Evolutionary conservation across 2,113 vertebrate species (phyloP).

Genomic region (Agelaius phoeniceus): DNA sequence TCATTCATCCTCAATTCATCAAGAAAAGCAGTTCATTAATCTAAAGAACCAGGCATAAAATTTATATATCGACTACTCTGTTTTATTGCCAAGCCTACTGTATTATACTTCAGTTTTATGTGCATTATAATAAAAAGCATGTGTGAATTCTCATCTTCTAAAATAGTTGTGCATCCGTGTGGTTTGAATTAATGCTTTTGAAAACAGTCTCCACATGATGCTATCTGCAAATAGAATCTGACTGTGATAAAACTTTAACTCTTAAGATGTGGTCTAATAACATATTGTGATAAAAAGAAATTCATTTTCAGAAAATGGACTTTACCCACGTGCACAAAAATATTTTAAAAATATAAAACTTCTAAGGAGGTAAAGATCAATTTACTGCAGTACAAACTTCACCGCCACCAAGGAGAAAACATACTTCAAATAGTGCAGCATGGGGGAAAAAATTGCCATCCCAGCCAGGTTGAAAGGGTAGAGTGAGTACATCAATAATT

Average conservation of each 20-base stretch:
- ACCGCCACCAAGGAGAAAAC: not conserved
- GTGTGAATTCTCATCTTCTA: slow-evolving; percentile 54
- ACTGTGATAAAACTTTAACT: slow-evolving; percentile 48
- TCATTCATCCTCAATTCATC: slow-evolving; percentile 24
- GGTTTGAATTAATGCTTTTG: slow-evolving; percentile 68
- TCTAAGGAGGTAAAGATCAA: not conserved
- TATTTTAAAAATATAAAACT: not conserved
- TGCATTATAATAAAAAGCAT: slow-evolving; percentile 63
- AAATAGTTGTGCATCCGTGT: slow-evolving; percentile 47
- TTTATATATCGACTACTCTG: slow-evolving; percentile 35
- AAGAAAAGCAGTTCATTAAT: slow-evolving; percentile 51
- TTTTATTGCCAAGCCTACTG: slow-evolving; percentile 67
- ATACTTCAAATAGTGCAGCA: not conserved
- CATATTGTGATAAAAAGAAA: not conserved
- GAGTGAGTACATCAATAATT: not conserved
- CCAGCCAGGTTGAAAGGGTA: not conserved
- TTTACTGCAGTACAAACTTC: not conserved
- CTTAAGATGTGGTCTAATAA: slow-evolving; percentile 21
- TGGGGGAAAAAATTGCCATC: not conserved
- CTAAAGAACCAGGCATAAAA: slow-evolving; percentile 52
- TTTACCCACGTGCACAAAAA: not conserved
- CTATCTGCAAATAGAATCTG: slow-evolving; percentile 65
- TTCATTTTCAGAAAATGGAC: not conserved
- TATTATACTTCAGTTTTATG: slow-evolving; percentile 59
- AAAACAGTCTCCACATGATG: slow-evolving; percentile 41